Base-by-base conservation (phyloP, 2,113 vertebrate genomes). In the Emydura subglobosa region DNA sequence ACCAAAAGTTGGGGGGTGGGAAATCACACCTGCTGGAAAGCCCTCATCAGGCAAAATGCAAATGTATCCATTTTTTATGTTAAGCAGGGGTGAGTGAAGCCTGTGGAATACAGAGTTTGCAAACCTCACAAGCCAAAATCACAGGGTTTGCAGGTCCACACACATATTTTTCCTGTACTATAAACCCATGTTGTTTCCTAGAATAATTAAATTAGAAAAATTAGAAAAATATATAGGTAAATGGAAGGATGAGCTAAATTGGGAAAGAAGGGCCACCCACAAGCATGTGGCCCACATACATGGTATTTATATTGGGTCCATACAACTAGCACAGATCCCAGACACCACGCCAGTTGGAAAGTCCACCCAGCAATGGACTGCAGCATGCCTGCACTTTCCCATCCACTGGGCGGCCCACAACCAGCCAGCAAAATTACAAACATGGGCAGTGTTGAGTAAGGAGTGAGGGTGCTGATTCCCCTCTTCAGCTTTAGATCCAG, bases 381-480 rank as follows among this genome's bases (percentile, higher is more conserved):
- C 92, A 93, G 94, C 89, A 65, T 86, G 93, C 92, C 87, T 95
- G 85, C 87, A 95, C 81, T 57, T 55, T 81, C 80, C 39, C 5
- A 85, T 89, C 87, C 95, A 92, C 89, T 74, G 93, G 83, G 94
- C 86, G 91, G 90, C 90, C 79, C 90, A 42, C 22, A 76, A 39
- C 10, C 39, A 25, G 24, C 10, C 42, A 44, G 24, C 24, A 44
- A 44, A 12, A 42, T 44, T 93, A 90, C 88, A 81, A 93, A 96
- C 92, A 91, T 12, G 90, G 44, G 95, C 96, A 97, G 95, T 95
- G 96, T 96, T 96, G 95, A 96, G 94, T 97, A 96, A 96, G 1
- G 54, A 93, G 3, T 8, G 34, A 7, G 34, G 9, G 65, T 68
- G 31, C 65, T 68, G 34, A 68, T n/a, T 68, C 65, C 34, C 17